phyloP scores from a whole-genome alignment of 2,797 vertebrate species.

The Coracias cyanogaster region DNA sequence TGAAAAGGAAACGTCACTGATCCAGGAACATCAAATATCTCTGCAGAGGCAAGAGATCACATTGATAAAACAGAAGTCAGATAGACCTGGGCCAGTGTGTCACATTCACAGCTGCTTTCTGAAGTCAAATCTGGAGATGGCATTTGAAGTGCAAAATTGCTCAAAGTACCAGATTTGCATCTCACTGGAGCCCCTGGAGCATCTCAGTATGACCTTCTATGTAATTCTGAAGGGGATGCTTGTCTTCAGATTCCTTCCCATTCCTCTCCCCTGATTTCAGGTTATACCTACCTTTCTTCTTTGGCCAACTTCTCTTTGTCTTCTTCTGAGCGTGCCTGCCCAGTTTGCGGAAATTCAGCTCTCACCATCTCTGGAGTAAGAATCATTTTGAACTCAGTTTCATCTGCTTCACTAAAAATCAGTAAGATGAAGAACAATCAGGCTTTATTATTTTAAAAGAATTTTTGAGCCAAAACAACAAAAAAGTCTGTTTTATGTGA shows the following conservation, averaged over 20 bases:
- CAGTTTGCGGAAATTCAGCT: slow-evolving; percentile 75
- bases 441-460: background rate
- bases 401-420: slow-evolving; percentile 71
- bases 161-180: background rate
- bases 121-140: background rate
- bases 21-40: background rate
- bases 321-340: background rate
- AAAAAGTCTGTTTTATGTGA: background rate
- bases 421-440: background rate
- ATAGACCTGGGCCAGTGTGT: background rate
- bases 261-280: background rate
- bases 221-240: background rate
- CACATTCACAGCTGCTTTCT: background rate
- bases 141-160: background rate
- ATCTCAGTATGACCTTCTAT: background rate
- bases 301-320: background rate
- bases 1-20: background rate
- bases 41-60: background rate
- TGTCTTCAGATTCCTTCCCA: background rate
- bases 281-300: slow-evolving; percentile 51
- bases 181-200: background rate
- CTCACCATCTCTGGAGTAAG: slow-evolving; percentile 80
- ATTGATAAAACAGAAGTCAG: background rate
- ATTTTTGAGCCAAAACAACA: background rate
- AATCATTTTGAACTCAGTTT: slow-evolving; percentile 33